These are phyloP conservation scores for Cancer borealis DNA, from an alignment of 2,888 invertebrate species.

Conservation along the genomic window DNA sequence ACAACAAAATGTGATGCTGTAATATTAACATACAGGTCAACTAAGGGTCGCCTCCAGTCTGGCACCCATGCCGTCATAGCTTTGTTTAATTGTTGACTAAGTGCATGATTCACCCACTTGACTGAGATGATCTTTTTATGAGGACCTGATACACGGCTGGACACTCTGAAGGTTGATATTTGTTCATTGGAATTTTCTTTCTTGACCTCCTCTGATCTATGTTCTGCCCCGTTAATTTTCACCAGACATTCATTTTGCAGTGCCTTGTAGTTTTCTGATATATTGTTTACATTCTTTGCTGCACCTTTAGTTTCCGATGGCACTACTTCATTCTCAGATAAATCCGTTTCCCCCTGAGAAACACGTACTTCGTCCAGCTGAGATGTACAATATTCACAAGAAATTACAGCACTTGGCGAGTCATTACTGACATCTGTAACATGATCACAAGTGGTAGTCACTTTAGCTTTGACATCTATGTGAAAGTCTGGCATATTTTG, in stretches of 20 bases:
- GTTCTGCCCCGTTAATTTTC: background rate
- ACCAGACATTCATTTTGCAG: background rate
- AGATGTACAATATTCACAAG: background rate
- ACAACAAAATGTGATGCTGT: constrained; percentile 65
- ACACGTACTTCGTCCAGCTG: background rate
- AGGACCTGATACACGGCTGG: constrained; percentile 58
- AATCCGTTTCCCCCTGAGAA: background rate
- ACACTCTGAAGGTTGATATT: constrained; percentile 50
- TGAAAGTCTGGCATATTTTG: background rate
- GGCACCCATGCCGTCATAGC: constrained; percentile 40
- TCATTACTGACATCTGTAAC: background rate
- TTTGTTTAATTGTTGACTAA: constrained; percentile 25
- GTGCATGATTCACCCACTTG: background rate
- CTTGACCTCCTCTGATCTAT: background rate
- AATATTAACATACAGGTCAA: constrained; percentile 70
- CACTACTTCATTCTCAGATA: background rate
- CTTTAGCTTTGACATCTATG: background rate
- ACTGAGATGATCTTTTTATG: constrained; percentile 51
- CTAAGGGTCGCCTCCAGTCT: constrained; percentile 57
- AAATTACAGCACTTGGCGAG: background rate
- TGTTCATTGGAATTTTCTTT: background rate
- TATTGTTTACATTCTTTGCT: background rate
- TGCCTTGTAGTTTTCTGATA: background rate
- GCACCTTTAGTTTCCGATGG: background rate
- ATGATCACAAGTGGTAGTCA: background rate